Conservation (phyloP, 2,113 vertebrate genomes). For the Hydrolagus affinis region DNA sequence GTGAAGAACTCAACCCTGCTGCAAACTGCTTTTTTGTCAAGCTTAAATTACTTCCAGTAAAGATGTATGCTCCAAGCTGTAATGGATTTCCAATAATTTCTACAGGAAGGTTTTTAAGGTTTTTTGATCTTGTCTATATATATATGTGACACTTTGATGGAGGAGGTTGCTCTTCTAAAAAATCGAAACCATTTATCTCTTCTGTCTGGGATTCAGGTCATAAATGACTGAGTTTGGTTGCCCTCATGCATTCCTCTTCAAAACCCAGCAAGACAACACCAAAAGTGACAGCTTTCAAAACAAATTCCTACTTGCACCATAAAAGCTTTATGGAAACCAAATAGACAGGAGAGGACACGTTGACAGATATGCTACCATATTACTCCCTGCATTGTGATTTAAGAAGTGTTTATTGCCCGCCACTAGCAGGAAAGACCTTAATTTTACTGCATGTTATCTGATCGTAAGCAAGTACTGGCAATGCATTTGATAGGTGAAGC, state of each 20-base stretch:
- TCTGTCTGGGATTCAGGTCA: background rate
- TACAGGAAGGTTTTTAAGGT: background rate
- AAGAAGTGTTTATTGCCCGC: background rate
- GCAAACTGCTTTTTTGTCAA: background rate
- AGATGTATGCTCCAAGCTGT: background rate
- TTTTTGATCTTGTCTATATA: background rate
- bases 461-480: background rate
- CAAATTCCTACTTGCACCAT: background rate
- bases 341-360: background rate
- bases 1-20: too few relatives aligned
- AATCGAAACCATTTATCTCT: background rate
- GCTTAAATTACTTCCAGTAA: background rate
- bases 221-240: background rate
- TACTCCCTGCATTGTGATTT: background rate
- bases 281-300: background rate
- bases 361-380: background rate
- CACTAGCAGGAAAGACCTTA: background rate
- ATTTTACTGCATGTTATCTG: conserved; percentile 11
- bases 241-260: background rate
- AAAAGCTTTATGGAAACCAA: background rate
- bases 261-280: background rate
- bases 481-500: background rate
- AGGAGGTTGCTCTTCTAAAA: background rate
- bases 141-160: background rate
- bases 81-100: background rate